Evolutionary conservation across 2,797 vertebrate species (phyloP).

Genomic region (Columba guinea): DNA sequence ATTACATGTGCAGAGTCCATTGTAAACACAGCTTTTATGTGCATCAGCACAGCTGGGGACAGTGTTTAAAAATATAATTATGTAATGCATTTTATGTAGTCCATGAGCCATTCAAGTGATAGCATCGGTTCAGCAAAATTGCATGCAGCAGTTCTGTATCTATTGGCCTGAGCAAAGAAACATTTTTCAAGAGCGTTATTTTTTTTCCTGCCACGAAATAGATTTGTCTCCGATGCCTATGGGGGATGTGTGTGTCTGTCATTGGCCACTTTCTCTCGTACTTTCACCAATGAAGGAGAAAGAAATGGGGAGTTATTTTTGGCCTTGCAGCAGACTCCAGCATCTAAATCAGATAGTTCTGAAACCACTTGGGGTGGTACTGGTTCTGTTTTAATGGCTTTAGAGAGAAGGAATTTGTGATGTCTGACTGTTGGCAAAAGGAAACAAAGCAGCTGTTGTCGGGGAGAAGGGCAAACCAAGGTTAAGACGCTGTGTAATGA

Average conservation of each 20-base stretch:
- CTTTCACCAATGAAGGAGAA: constrained; percentile 66
- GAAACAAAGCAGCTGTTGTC: constrained; percentile 19
- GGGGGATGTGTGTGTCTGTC: constrained; percentile 46
- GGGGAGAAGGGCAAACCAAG: constrained; percentile 42
- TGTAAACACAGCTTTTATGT: constrained; percentile 71
- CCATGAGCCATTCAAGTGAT: constrained; percentile 47
- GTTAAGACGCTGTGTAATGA: not conserved
- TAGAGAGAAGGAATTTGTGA: constrained; percentile 14
- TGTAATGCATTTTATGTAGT: constrained; percentile 58
- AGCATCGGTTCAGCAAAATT: constrained; percentile 37
- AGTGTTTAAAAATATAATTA: constrained; percentile 68
- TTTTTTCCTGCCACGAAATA: constrained; percentile 41
- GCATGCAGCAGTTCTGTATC: constrained; percentile 38
- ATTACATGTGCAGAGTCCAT: constrained; percentile 63
- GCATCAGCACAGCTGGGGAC: constrained; percentile 69
- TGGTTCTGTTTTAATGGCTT: constrained; percentile 13
- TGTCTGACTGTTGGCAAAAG: constrained; percentile 7
- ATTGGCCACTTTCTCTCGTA: constrained; percentile 54
- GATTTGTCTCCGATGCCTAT: constrained; percentile 50
- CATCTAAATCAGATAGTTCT: constrained; percentile 62
- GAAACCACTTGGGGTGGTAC: constrained; percentile 50
- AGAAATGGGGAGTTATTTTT: constrained; percentile 61
- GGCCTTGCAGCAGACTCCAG: constrained; percentile 60
- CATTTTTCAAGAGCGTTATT: constrained; percentile 39
- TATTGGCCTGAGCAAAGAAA: constrained; percentile 47